Percentiles rank a stretch among this genome's conserved stretches.
Evolutionary conservation across 2,888 invertebrate species (phyloP).

Genomic region (Silvanus unidentatus): DNA sequence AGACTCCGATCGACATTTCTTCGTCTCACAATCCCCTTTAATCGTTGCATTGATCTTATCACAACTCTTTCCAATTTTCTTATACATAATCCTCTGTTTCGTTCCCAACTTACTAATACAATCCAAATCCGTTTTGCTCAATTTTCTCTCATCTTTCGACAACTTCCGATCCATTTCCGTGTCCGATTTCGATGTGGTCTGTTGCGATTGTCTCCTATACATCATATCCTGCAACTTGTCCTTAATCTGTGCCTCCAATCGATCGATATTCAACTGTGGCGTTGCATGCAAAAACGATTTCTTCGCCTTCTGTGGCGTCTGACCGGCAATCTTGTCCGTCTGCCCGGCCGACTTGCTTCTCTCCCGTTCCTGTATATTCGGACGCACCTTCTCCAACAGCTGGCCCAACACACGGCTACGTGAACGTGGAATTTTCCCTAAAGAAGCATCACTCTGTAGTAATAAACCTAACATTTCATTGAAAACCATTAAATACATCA

Average conservation of each 20-base stretch:
- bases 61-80: conserved; percentile 46
- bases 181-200: conserved; percentile 34
- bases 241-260: conserved; percentile 45
- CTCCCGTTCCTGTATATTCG: conserved; percentile 40
- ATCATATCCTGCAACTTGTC: conserved; percentile 47
- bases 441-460: conserved; percentile 36
- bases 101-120: conserved; percentile 34
- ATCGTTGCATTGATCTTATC: conserved; percentile 42
- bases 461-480: conserved; percentile 36
- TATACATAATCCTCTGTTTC: conserved; percentile 42
- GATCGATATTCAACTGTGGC: conserved; percentile 41
- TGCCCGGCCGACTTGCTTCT: conserved; percentile 42
- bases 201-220: conserved; percentile 36
- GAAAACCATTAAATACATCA: too few relatives aligned
- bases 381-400: conserved; percentile 52
- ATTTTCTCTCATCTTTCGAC: conserved; percentile 47
- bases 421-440: conserved; percentile 43
- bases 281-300: conserved; percentile 25
- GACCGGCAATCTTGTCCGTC: conserved; percentile 31
- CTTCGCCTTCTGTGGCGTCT: conserved; percentile 26
- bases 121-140: conserved; percentile 40
- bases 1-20: conserved; percentile 42
- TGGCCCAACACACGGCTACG: conserved; percentile 51
- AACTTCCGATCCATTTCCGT: conserved; percentile 37
- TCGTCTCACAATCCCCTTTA: conserved; percentile 29